Evolutionary conservation across 2,888 invertebrate genomes (phyloP).

Genomic region (Ectemnius continuus): DNA sequence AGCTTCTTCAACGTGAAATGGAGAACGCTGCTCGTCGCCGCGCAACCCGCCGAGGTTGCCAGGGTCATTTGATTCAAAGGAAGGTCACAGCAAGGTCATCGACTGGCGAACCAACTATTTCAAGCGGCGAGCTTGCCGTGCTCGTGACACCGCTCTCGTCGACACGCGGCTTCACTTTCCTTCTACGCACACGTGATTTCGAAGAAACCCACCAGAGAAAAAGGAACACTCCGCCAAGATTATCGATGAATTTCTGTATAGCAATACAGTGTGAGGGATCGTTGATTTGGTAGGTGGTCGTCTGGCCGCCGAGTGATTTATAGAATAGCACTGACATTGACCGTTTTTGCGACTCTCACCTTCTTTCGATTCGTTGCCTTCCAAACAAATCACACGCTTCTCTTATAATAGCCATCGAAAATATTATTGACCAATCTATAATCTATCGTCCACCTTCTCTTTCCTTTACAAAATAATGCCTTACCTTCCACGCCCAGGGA

Average conservation of each 20-base stretch:
- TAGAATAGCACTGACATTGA: slow-evolving; percentile 14
- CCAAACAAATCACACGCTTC: slow-evolving; percentile 26
- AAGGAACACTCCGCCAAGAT: neutral
- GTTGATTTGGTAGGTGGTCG: slow-evolving; percentile 14
- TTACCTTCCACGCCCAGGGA: neutral
- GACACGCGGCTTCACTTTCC: slow-evolving; percentile 38
- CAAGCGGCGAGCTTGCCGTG: slow-evolving; percentile 44
- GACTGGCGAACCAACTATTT: slow-evolving; percentile 41
- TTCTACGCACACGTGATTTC: slow-evolving; percentile 13
- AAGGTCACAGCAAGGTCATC: slow-evolving; percentile 61
- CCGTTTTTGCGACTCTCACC: slow-evolving; percentile 49
- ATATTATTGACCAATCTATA: slow-evolving; percentile 4
- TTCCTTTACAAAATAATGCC: neutral
- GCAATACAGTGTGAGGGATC: slow-evolving; percentile 14
- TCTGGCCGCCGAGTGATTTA: slow-evolving; percentile 38
- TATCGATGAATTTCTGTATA: slow-evolving; percentile 1
- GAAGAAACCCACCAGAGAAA: no score
- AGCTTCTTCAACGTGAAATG: slow-evolving; percentile 22
- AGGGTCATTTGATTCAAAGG: slow-evolving; percentile 53
- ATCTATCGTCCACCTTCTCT: neutral
- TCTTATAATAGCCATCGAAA: slow-evolving; percentile 33
- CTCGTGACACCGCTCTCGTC: slow-evolving; percentile 21
- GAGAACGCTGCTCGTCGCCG: slow-evolving; percentile 38
- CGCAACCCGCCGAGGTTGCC: slow-evolving; percentile 32
- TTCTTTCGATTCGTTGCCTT: slow-evolving; percentile 29